Conservation (phyloP, 2,888 invertebrate genomes). For the Drosophila koepferae region DNA sequence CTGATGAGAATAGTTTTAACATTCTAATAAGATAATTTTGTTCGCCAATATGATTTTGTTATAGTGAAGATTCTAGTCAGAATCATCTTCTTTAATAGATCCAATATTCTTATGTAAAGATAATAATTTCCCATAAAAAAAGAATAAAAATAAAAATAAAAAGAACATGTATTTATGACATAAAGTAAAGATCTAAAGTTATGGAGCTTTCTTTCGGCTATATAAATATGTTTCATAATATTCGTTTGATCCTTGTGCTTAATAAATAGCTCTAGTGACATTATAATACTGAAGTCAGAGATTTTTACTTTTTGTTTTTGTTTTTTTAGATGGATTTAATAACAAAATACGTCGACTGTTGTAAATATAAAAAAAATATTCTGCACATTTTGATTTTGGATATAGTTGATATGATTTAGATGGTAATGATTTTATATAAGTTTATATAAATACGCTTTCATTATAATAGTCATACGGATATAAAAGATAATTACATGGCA, state of each 20-base stretch:
- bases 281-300: too few relatives aligned
- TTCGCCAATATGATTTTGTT: not conserved
- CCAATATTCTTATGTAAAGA: not conserved
- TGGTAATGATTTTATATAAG: not conserved
- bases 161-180: too few relatives aligned
- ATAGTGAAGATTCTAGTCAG: not conserved
- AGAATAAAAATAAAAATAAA: too few relatives aligned
- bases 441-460: not conserved
- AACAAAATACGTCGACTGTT: not conserved
- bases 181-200: too few relatives aligned
- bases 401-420: not conserved
- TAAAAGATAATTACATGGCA: not conserved
- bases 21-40: not conserved
- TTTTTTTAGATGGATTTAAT: not conserved
- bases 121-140: too few relatives aligned
- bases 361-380: not conserved
- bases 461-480: not conserved
- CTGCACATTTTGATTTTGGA: not conserved
- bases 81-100: not conserved
- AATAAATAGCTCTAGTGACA: too few relatives aligned
- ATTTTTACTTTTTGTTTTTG: not conserved
- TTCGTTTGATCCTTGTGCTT: too few relatives aligned
- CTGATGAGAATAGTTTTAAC: not conserved
- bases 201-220: too few relatives aligned
- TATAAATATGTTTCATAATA: too few relatives aligned